Evolutionary conservation across 2,888 invertebrate genomes (phyloP).

Genomic region (Tenthredo distinguenda): DNA sequence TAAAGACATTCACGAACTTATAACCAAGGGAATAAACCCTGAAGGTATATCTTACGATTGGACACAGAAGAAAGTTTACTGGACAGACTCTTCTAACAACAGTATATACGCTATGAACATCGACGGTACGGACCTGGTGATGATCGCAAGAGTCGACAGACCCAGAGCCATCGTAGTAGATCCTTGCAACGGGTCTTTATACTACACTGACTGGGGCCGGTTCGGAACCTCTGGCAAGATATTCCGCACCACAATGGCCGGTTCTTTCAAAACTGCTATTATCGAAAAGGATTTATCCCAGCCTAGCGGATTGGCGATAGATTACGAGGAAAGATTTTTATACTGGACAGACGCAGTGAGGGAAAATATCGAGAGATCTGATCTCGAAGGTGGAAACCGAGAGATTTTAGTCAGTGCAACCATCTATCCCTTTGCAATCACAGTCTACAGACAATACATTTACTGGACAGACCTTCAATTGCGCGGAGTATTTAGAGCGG

Average conservation of each 20-base stretch:
- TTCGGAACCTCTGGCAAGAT: slow-evolving; percentile 97
- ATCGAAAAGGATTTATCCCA: slow-evolving; percentile 95
- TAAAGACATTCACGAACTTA: slow-evolving; percentile 83
- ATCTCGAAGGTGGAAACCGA: slow-evolving; percentile 91
- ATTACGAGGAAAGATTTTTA: slow-evolving; percentile 94
- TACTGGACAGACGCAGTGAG: slow-evolving; percentile 99
- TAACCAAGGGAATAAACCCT: slow-evolving; percentile 91
- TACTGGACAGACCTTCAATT: slow-evolving; percentile 98
- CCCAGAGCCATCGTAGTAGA: slow-evolving; percentile 97
- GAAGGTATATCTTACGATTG: slow-evolving; percentile 98
- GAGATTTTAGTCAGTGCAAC: slow-evolving; percentile 93
- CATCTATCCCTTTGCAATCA: slow-evolving; percentile 97
- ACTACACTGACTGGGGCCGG: slow-evolving; percentile 97
- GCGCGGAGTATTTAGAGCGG: slow-evolving; percentile 96
- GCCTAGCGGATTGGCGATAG: slow-evolving; percentile 97
- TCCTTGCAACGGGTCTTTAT: slow-evolving; percentile 97
- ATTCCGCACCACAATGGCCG: slow-evolving; percentile 97
- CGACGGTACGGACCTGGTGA: slow-evolving; percentile 91
- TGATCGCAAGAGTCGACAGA: slow-evolving; percentile 95
- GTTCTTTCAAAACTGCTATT: slow-evolving; percentile 92
- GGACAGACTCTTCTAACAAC: slow-evolving; percentile 97
- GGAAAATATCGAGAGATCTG: slow-evolving; percentile 96
- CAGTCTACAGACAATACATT: slow-evolving; percentile 93
- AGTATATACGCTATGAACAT: slow-evolving; percentile 97
- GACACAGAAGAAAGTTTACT: slow-evolving; percentile 98